phyloP scores from a whole-genome alignment of 2,888 invertebrate species.

The Alitta virens region DNA sequence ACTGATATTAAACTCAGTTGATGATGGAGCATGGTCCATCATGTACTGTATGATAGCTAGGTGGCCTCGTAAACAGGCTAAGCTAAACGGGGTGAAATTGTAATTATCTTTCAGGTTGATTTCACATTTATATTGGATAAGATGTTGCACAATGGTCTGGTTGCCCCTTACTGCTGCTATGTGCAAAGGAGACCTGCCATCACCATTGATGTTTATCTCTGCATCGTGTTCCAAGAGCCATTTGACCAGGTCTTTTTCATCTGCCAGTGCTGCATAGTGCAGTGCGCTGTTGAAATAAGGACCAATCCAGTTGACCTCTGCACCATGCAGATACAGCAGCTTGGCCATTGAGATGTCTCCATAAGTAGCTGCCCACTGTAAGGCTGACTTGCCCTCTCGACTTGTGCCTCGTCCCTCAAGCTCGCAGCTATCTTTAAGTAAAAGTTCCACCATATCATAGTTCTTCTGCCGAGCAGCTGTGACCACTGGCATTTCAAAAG shows the following conservation, averaged over 20 bases:
- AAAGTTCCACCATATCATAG: constrained; percentile 22
- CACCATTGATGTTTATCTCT: constrained; percentile 23
- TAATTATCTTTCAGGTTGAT: constrained; percentile 20
- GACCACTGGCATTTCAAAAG: constrained; percentile 26
- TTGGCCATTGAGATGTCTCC: constrained; percentile 21
- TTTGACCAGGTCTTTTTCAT: constrained; percentile 17
- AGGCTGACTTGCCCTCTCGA: constrained; percentile 23
- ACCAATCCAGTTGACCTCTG: constrained; percentile 26
- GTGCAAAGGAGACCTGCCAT: constrained; percentile 24
- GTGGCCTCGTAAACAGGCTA: constrained; percentile 26
- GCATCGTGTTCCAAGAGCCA: constrained; percentile 24
- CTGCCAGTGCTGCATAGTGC: constrained; percentile 25
- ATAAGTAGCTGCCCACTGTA: constrained; percentile 27
- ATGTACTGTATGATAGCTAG: constrained; percentile 17
- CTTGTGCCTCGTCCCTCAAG: constrained; percentile 5
- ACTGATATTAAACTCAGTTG: constrained; percentile 6
- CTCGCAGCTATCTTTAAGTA: constrained; percentile 13
- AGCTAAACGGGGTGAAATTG: constrained; percentile 23
- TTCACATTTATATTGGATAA: constrained; percentile 5
- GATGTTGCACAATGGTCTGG: constrained; percentile 17
- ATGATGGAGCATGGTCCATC: neutral
- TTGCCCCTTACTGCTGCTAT: constrained; percentile 26
- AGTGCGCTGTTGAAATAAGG: constrained; percentile 21
- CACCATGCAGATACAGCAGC: constrained; percentile 20
- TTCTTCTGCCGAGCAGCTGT: constrained; percentile 22